These are phyloP conservation scores for Drosophila acutilabella DNA, from an alignment of 2,888 invertebrate genomes.

Conservation along the genomic window DNA sequence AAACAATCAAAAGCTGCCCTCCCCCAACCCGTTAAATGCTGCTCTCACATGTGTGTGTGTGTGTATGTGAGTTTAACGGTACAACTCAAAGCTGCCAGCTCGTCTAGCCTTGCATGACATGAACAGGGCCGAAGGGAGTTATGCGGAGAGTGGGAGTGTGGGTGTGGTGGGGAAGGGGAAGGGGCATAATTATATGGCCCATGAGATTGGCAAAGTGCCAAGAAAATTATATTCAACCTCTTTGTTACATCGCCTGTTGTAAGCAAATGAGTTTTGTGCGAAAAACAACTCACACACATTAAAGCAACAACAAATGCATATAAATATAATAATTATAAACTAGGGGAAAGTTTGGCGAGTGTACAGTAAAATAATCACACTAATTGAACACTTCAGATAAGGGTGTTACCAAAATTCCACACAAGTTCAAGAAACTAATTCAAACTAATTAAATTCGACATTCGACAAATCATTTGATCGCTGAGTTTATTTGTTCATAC, in stretches of 20 bases:
- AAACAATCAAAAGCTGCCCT: conserved; percentile 37
- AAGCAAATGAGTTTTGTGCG: conserved; percentile 60
- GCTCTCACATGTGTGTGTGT: conserved; percentile 48
- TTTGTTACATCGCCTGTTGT: conserved; percentile 64
- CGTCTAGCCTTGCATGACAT: conserved; percentile 64
- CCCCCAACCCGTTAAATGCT: conserved; percentile 2
- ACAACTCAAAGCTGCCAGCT: conserved; percentile 33
- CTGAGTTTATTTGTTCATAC: not conserved
- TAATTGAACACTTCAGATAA: conserved; percentile 1
- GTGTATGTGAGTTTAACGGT: conserved; percentile 37
- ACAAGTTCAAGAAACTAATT: no score
- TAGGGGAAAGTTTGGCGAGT: conserved; percentile 35
- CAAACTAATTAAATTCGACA: no score
- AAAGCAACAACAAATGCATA: conserved; percentile 6
- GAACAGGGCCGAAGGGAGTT: not conserved
- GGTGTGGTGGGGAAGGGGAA: not conserved
- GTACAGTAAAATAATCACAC: conserved; percentile 20
- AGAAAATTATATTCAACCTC: conserved; percentile 57
- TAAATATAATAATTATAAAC: conserved; percentile 20
- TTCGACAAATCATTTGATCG: not conserved
- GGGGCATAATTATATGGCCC: conserved; percentile 68
- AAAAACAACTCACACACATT: conserved; percentile 28
- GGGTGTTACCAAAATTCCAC: not conserved
- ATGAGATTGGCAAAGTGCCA: conserved; percentile 68
- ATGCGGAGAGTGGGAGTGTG: not conserved